These are phyloP conservation scores for Emydocephalus ijimae DNA, from an alignment of 2,113 vertebrate species.

Conservation along the genomic window DNA sequence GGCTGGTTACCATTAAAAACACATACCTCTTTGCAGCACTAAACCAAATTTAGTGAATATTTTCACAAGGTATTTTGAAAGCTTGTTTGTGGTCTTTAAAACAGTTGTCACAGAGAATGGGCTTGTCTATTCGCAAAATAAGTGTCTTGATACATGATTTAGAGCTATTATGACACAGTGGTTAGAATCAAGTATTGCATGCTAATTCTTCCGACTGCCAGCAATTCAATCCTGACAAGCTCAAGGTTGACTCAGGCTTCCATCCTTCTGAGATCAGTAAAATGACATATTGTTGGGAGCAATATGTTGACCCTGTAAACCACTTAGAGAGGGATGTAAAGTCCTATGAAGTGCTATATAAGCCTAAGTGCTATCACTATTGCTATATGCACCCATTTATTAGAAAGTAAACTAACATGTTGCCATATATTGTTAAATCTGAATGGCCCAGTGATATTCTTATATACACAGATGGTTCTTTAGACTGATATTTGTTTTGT, in stretches of 20 bases:
- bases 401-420: neutral
- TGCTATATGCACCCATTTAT: neutral
- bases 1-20: neutral
- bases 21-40: neutral
- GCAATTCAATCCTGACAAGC: neutral
- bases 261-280: neutral
- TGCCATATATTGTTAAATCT: neutral
- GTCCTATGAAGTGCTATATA: neutral
- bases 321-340: neutral
- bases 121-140: neutral
- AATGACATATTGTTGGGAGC: neutral
- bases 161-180: neutral
- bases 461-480: neutral
- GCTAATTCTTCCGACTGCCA: neutral
- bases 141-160: neutral
- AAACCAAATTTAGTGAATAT: neutral
- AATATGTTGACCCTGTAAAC: neutral
- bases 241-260: neutral
- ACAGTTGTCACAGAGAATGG: neutral
- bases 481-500: neutral
- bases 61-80: neutral
- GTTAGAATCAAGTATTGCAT: neutral
- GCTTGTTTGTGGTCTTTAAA: neutral
- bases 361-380: neutral
- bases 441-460: neutral